Conservation (phyloP, 2,113 vertebrate genomes). For the Megaceryle torquata region DNA sequence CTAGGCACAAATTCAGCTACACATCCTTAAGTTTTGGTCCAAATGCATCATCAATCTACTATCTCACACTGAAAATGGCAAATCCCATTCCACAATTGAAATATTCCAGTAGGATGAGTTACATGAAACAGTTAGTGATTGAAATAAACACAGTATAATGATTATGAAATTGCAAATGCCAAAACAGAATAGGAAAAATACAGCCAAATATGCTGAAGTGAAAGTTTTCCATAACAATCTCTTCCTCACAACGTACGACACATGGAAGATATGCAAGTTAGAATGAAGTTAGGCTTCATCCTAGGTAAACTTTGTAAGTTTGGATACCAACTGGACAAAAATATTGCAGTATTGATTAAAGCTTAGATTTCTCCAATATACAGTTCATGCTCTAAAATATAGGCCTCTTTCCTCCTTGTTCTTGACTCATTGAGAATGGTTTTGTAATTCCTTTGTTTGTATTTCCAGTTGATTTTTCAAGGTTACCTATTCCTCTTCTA, state of each 20-base stretch:
- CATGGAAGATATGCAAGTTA: neutral
- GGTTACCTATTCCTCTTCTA: neutral
- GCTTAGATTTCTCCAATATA: neutral
- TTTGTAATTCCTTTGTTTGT: neutral
- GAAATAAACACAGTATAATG: neutral
- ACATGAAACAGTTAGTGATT: neutral
- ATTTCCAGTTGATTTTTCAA: neutral
- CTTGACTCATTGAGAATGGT: neutral
- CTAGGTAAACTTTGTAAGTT: neutral
- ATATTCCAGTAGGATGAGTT: neutral
- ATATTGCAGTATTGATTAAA: neutral
- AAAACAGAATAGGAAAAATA: neutral
- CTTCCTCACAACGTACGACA: neutral
- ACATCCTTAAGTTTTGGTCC: neutral
- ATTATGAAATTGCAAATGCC: neutral
- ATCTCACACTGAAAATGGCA: neutral
- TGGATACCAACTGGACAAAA: neutral
- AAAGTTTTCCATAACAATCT: neutral
- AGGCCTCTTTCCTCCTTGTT: neutral
- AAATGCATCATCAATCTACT: neutral
- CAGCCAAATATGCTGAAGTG: neutral
- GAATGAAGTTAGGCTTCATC: neutral
- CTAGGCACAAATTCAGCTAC: neutral
- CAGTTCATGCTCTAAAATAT: neutral
- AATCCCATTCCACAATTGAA: neutral